Evolutionary conservation across 2,113 vertebrate genomes (phyloP), one percentile per base, ranked within the genome.

Genomic region (Pseudopipra pipra): DNA sequence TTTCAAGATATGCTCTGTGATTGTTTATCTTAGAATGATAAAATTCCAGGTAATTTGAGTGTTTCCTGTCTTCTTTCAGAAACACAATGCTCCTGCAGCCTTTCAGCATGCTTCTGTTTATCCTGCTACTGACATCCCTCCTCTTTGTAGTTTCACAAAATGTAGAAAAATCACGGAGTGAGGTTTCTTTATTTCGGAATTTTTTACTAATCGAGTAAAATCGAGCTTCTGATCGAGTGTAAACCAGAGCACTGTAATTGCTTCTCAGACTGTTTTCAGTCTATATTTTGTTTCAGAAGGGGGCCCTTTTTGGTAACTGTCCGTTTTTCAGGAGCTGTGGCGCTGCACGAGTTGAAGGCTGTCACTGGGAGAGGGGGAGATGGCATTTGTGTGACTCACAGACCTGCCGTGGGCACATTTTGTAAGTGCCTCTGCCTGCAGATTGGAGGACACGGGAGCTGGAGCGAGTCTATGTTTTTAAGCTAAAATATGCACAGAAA

Each of bases 351-450:
- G 55, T 70, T 61, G 49, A 5, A 70, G 85, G 85, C 91, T 94
- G 79, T 85, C 67, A 7, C 66, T 43, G 84, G 2, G 19, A 65
- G 61, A 81, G 81, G 71, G 70, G 70, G 79, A 93, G 88, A 30
- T 93, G 90, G 51, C 92, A 87, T 77, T 93, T 88, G 70, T 47
- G 67, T 96, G 89, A 93, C 2, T 51, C 87, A 71, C 85, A 82
- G 77, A 61, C 74, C 87, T 58, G 71, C 84, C 11, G 61, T 94
- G 93, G 95, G 89, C 90, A 93, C 66, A 37, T 39, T 95, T 74
- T 47, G 72, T 80, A 81, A 96, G 80, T 87, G 77, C 77, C 93
- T 88, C 76, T 96, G 76, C 77, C 61, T 87, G 74, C 76, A 59
- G 79, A 61, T 21, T 78, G 91, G 56, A 59, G 59, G 80, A 62